phyloP scores from a whole-genome alignment of 2,888 invertebrate species.

The Drosophila anceps region DNA sequence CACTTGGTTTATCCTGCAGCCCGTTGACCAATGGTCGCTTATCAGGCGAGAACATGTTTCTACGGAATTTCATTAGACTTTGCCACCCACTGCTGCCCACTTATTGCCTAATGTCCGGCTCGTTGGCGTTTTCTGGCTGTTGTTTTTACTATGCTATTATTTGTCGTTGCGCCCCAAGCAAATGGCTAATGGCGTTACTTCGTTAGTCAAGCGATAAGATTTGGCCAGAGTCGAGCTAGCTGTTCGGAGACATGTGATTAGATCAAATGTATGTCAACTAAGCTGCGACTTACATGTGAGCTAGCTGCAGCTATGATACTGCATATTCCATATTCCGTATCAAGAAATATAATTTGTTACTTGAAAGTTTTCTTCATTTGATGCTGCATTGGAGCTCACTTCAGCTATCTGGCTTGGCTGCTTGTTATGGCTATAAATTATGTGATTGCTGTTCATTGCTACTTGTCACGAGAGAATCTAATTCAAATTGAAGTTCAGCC shows the following conservation, averaged over 20 bases:
- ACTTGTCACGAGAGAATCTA: conserved; percentile 66
- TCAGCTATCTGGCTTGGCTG: conserved; percentile 15
- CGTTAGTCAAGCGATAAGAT: conserved; percentile 79
- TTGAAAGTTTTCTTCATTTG: not conserved
- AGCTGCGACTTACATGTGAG: not conserved
- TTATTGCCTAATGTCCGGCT: conserved; percentile 64
- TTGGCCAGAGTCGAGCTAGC: not conserved
- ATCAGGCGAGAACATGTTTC: conserved; percentile 83
- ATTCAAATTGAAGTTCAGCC: conserved; percentile 65
- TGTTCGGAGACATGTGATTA: not conserved
- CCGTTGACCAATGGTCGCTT: conserved; percentile 79
- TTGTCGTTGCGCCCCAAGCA: conserved; percentile 55
- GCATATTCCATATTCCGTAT: not conserved
- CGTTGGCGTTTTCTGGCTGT: conserved; percentile 51
- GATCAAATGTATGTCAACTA: not conserved
- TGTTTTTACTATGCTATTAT: conserved; percentile 54
- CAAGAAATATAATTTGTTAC: no score
- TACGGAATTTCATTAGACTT: conserved; percentile 73
- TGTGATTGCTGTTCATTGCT: conserved; percentile 42
- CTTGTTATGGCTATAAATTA: conserved; percentile 8
- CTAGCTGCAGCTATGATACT: not conserved
- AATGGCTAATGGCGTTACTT: conserved; percentile 75
- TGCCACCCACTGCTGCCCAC: conserved; percentile 19
- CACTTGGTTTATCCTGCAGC: conserved; percentile 26
- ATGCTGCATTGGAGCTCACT: conserved; percentile 4